Percentiles rank a stretch among this genome's conserved stretches.
These are phyloP conservation scores for Polyommatus iphigenia DNA, from an alignment of 2,888 invertebrate genomes.

Conservation along the genomic window DNA sequence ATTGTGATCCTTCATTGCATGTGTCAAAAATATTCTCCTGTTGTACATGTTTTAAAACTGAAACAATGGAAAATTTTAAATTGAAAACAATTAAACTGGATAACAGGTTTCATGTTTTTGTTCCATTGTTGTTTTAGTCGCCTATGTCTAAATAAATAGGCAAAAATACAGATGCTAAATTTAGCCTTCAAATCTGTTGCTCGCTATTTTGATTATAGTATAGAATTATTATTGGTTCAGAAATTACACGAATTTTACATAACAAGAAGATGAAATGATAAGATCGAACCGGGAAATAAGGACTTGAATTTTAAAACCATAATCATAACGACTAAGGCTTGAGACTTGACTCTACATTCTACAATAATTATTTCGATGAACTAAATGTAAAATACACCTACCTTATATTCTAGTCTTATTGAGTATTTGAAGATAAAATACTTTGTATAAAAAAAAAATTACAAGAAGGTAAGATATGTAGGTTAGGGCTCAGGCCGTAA, in stretches of 20 bases:
- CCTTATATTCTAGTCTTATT: not conserved
- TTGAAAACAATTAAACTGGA: not conserved
- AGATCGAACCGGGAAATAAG: no score
- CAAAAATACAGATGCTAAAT: no score
- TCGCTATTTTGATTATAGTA: no score
- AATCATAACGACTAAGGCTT: no score
- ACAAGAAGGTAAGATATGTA: constrained; percentile 17
- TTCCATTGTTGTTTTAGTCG: no score
- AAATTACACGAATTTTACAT: no score
- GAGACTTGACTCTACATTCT: not conserved
- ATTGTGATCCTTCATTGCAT: not conserved
- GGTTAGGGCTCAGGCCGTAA: not conserved
- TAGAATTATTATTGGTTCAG: no score
- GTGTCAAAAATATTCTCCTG: not conserved
- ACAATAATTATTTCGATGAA: not conserved
- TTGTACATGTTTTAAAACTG: not conserved
- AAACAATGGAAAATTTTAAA: not conserved
- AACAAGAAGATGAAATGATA: no score
- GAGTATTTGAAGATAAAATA: not conserved
- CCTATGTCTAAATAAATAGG: no score
- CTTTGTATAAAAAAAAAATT: not conserved
- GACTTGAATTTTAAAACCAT: no score
- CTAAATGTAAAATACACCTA: no score
- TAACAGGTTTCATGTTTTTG: not conserved
- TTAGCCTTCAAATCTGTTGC: no score